Base-by-base conservation (phyloP, 2,888 invertebrate genomes). In the Harmothoe impar region DNA sequence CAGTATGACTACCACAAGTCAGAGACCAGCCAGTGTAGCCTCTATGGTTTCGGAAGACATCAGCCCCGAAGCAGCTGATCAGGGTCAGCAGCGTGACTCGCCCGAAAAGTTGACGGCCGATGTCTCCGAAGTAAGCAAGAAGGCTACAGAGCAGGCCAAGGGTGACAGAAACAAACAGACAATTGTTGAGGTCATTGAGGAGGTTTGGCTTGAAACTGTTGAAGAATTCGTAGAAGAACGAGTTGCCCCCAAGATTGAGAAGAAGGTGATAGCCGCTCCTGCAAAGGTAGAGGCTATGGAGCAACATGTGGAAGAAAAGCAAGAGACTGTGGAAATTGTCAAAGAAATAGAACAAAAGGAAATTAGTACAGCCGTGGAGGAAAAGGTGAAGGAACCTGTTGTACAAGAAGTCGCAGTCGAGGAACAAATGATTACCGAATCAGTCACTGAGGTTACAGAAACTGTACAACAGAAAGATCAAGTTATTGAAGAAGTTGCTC, bases 101-200 rank as follows among this genome's bases (percentile, higher is more conserved):
- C 89, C 62, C 15, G 72, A 72, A 33, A 43, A 51, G 62, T 35
- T 33, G 1, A 72, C 51, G 7, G 72, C 72, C n/a, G 72, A 77
- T 43, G 51, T 72, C 23, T 52, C 52, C 0, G 78, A 89, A 43
- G 51, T 77, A 51, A 17, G 10, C 10, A 35, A 77, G 5, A 23
- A 89, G 35, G 89, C 72, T 51, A 77, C 51, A 25, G 43, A 77
- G 20, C 35, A 89, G 17, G 89, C 52, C 7, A 43, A 0, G 51
- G 51, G 43, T 5, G 89, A 89, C 0, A 86, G 52, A 52, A 52
- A 86, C 29, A 86, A 86, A 31, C 86, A 86, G 29, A 86, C 86
- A 0, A 86, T 86, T 86, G 86, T 86, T 25, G 86, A 86, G 20
- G 86, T 86, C 29, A 86, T 86, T 54, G 86, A 86, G 33, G 86